Conservation (phyloP, 1,140 invertebrate species). For the Drosophila biarmipes region DNA sequence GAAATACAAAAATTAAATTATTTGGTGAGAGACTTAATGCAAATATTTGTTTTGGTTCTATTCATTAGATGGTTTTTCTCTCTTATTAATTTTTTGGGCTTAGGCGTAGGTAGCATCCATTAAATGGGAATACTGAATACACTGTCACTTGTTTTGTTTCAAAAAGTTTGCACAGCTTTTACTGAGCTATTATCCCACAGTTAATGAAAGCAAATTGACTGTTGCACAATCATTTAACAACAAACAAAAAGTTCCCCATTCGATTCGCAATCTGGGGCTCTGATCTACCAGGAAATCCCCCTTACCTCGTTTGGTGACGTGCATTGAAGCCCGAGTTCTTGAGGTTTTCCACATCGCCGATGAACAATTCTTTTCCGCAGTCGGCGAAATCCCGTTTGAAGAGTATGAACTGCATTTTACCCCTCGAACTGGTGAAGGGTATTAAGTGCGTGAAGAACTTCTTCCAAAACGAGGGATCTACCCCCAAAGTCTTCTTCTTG, state of each 20-base stretch:
- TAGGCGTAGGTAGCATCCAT: constrained; percentile 5
- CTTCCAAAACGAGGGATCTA: constrained; percentile 74
- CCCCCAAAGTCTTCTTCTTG: constrained; percentile 51
- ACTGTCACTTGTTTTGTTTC: constrained; percentile 2
- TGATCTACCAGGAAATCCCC: constrained; percentile 29
- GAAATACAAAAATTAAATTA: constrained; percentile 14
- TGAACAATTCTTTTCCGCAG: constrained; percentile 69
- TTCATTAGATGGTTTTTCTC: constrained; percentile 24
- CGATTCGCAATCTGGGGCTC: constrained; percentile 7
- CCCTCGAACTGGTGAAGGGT: constrained; percentile 60
- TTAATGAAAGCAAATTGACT: constrained; percentile 10
- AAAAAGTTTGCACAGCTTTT: constrained; percentile 25
- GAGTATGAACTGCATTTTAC: constrained; percentile 79
- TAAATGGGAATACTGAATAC: constrained; percentile 21
- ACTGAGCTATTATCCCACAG: constrained; percentile 4
- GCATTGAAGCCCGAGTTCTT: constrained; percentile 72
- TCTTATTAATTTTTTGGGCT: constrained; percentile 15
- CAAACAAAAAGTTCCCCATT: constrained; percentile 10
- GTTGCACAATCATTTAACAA: constrained; percentile 27
- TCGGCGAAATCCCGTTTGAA: constrained; percentile 78
- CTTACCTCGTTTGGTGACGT: constrained; percentile 76
- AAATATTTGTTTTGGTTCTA: constrained; percentile 29
- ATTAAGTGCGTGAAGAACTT: constrained; percentile 76
- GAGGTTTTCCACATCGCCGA: constrained; percentile 64
- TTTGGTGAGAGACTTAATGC: constrained; percentile 6